Base-by-base conservation (phyloP, 2,113 vertebrate genomes). In the Labrus mixtus region DNA sequence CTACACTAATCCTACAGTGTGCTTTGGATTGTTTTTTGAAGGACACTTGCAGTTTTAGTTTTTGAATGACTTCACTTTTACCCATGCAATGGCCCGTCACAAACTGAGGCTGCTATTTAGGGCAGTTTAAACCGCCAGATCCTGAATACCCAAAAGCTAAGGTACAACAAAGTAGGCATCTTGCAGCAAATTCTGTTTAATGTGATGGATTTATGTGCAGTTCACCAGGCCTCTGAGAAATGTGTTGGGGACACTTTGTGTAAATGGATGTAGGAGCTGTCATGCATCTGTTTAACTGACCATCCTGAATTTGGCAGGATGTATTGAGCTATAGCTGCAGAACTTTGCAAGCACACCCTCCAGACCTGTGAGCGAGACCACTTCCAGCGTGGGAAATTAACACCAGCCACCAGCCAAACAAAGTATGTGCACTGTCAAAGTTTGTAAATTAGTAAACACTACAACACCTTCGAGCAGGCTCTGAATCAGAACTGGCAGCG, bases 361-460 rank as follows among this genome's bases (percentile, higher is more conserved):
- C 22, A 68, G 76, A 78, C 66, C 73, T 70, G 64, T 9, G 37
- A 82, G 50, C 62, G 65, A 79, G 51, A 64, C 71, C 54, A 85
- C 76, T 83, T 73, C 77, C 76, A 81, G 72, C 55, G 22, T 79
- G 77, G 76, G 90, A 86, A 81, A 88, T 85, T 77, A 89, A 87
- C 79, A 78, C 79, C 76, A 69, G 62, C 58, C 41, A 69, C 20
- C 54, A 73, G 70, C 74, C 74, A 88, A 83, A 81, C 68, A 72
- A 81, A 84, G 76, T 71, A 79, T 73, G 81, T 75, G 81, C 79
- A 46, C 80, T 45, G 65, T 80, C 77, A 85, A 80, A 84, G 63
- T 66, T 66, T 59, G 73, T 78, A 67, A 58, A 54, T 85, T 79
- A 84, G 69, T 82, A 78, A 85, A 88, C 75, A 86, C 43, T 62